phyloP scores from a whole-genome alignment of 2,113 vertebrate species.

The Gymnocephalus cernua region DNA sequence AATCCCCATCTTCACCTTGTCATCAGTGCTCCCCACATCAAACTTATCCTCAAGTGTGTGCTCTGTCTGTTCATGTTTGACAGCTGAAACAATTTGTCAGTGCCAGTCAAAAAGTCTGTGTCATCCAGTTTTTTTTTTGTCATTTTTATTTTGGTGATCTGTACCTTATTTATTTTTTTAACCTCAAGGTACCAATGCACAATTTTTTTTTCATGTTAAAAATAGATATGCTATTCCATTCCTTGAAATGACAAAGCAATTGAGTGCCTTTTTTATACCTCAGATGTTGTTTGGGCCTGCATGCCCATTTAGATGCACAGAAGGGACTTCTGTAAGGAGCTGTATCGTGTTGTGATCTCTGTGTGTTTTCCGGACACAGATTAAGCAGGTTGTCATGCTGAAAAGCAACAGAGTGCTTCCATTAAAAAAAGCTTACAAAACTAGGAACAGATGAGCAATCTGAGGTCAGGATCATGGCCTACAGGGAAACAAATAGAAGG shows the following conservation, averaged over 20 bases:
- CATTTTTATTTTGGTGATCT: neutral
- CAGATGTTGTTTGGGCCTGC: neutral
- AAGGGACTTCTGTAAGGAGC: conserved; percentile 14
- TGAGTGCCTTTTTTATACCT: neutral
- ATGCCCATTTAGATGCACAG: neutral
- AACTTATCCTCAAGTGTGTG: neutral
- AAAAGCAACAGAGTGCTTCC: conserved; percentile 32
- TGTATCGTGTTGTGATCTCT: conserved; percentile 34
- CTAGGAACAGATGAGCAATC: conserved; percentile 29
- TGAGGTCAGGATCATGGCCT: conserved; percentile 13
- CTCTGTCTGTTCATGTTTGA: neutral
- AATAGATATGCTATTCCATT: neutral
- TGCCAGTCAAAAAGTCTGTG: neutral
- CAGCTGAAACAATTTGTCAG: neutral
- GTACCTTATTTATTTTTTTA: neutral
- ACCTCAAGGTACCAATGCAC: no score
- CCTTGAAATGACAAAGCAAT: neutral
- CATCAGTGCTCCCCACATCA: neutral
- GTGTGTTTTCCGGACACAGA: conserved; percentile 22
- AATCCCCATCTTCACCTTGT: neutral
- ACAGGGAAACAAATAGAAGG: neutral
- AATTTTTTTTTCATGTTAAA: neutral
- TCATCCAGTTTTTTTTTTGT: conserved; percentile 8
- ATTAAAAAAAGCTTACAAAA: conserved; percentile 33
- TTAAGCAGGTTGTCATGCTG: conserved; percentile 38